Evolutionary conservation across 2,888 invertebrate genomes (phyloP).

Genomic region (Netelia virgata): DNA sequence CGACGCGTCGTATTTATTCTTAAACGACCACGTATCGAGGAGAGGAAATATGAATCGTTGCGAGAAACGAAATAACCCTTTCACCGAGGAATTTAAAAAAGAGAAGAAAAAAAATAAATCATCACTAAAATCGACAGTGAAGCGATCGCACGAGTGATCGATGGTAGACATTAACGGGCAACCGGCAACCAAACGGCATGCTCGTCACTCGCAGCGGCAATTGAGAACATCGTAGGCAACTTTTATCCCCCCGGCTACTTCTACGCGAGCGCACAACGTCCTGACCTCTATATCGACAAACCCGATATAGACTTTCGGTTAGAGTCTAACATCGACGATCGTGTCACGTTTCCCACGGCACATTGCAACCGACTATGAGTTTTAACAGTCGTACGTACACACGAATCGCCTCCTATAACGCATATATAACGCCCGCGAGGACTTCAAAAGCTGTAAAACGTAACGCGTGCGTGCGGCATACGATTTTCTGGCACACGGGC

Average conservation of each 20-base stretch:
- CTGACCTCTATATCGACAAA: conserved; percentile 67
- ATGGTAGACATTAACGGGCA: conserved; percentile 44
- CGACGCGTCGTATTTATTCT: no score
- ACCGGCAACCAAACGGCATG: conserved; percentile 17
- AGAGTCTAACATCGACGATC: conserved; percentile 74
- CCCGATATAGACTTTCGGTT: conserved; percentile 68
- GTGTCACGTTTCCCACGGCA: conserved; percentile 80
- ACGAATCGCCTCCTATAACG: conserved; percentile 70
- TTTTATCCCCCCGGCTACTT: conserved; percentile 49
- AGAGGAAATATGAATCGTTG: not conserved
- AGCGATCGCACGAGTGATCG: conserved; percentile 57
- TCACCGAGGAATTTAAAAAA: conserved; percentile 26
- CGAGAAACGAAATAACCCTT: conserved; percentile 43
- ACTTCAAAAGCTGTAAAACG: conserved; percentile 59
- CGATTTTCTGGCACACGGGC: conserved; percentile 49
- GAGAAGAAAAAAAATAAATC: conserved; percentile 31
- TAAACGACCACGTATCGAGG: no score
- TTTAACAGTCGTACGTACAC: conserved; percentile 69
- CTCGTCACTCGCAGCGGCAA: conserved; percentile 45
- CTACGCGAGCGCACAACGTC: conserved; percentile 29
- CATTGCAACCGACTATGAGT: conserved; percentile 59
- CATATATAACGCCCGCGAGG: conserved; percentile 28
- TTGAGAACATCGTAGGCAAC: conserved; percentile 44
- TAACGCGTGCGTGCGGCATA: conserved; percentile 15
- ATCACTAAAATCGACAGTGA: conserved; percentile 53